Evolutionary conservation across 2,888 invertebrate genomes (phyloP).

Genomic region (Nasonovia ribisnigri): DNA sequence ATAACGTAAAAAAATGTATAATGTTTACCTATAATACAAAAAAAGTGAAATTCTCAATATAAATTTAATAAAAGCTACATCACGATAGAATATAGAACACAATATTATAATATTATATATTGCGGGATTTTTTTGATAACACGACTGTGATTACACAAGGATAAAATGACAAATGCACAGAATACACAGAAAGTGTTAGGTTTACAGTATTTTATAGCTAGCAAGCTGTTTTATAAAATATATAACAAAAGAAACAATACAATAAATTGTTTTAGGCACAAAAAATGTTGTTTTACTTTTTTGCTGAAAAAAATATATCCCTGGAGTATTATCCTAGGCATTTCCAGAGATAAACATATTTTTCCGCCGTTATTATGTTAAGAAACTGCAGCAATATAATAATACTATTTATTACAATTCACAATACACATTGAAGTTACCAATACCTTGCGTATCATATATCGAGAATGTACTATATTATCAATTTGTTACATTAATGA

Average conservation of each 20-base stretch:
- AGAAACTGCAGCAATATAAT: background rate
- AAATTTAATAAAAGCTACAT: background rate
- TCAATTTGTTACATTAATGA: background rate
- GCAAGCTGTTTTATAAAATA: background rate
- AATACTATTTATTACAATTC: too few relatives aligned
- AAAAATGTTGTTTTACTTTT: background rate
- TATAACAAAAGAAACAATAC: background rate
- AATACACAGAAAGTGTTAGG: background rate
- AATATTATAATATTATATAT: background rate
- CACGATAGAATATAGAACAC: background rate
- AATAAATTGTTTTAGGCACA: background rate
- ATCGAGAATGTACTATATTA: slow-evolving; percentile 7
- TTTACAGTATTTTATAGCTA: background rate
- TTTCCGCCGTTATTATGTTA: background rate
- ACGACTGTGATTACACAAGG: background rate
- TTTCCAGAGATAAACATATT: background rate
- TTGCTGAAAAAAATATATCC: background rate
- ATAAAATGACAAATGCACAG: background rate
- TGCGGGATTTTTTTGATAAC: background rate
- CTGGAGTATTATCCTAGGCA: background rate
- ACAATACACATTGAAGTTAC: background rate
- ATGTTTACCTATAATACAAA: background rate
- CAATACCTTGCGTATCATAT: background rate
- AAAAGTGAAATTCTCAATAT: background rate
- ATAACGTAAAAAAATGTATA: too few relatives aligned